phyloP scores from a whole-genome alignment of 2,797 vertebrate species.

The Pantherophis vulpinus region DNA sequence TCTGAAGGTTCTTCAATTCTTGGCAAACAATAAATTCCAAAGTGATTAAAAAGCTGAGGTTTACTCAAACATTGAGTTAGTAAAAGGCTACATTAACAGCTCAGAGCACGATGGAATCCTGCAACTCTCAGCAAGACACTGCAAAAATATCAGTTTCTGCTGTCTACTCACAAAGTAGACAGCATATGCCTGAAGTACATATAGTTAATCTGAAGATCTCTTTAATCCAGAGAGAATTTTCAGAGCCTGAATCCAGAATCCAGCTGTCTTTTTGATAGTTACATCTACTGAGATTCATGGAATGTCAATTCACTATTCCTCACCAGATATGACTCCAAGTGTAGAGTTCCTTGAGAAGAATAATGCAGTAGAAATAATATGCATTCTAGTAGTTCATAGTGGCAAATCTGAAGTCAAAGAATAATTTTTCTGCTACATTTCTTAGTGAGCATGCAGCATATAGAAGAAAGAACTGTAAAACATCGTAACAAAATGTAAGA shows the following conservation, averaged over 20 bases:
- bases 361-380: background rate
- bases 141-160: background rate
- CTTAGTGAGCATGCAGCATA: background rate
- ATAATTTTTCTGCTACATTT: background rate
- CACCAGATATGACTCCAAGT: background rate
- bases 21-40: background rate
- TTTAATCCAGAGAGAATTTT: background rate
- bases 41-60: background rate
- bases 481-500: background rate
- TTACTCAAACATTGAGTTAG: background rate
- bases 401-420: background rate
- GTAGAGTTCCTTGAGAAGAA: background rate
- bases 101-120: background rate
- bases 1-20: background rate
- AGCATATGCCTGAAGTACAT: background rate
- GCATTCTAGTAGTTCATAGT: background rate
- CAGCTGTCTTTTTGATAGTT: background rate
- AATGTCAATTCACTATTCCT: background rate
- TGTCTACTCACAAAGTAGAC: background rate
- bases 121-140: background rate
- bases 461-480: background rate
- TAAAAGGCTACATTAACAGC: background rate
- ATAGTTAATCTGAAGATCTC: background rate
- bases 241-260: background rate
- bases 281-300: background rate